phyloP scores from a whole-genome alignment of 2,113 vertebrate genomes.

The Percopsis transmontana region DNA sequence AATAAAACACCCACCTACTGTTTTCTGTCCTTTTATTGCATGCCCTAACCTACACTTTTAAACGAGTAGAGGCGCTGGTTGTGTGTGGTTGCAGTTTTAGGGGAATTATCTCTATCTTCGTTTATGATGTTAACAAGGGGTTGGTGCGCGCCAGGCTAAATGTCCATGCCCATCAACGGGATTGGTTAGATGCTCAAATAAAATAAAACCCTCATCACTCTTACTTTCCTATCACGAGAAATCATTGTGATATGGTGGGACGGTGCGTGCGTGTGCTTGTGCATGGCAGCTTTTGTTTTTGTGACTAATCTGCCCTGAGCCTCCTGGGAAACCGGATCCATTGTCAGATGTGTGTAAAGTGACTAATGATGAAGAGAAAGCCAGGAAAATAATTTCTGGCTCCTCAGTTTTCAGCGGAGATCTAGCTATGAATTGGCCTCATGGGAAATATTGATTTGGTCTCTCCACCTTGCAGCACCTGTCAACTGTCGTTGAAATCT shows the following conservation, averaged over 20 bases:
- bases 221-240: background rate
- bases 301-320: background rate
- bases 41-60: too few relatives aligned
- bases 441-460: slow-evolving; percentile 30
- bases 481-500: too few relatives aligned
- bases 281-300: background rate
- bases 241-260: background rate
- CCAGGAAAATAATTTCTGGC: slow-evolving; percentile 49
- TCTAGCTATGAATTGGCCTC: slow-evolving; percentile 55
- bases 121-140: too few relatives aligned
- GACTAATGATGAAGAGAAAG: slow-evolving; percentile 43
- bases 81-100: too few relatives aligned
- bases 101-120: too few relatives aligned
- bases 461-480: too few relatives aligned
- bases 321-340: slow-evolving; percentile 20
- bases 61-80: too few relatives aligned
- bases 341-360: slow-evolving; percentile 53
- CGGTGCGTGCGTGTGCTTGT: background rate
- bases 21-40: too few relatives aligned
- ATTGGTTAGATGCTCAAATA: background rate
- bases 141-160: too few relatives aligned
- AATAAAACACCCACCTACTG: too few relatives aligned
- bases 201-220: background rate
- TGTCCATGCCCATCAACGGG: too few relatives aligned
- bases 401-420: slow-evolving; percentile 54